Conservation (phyloP, 2,797 vertebrate species). For the Clangula hyemalis region DNA sequence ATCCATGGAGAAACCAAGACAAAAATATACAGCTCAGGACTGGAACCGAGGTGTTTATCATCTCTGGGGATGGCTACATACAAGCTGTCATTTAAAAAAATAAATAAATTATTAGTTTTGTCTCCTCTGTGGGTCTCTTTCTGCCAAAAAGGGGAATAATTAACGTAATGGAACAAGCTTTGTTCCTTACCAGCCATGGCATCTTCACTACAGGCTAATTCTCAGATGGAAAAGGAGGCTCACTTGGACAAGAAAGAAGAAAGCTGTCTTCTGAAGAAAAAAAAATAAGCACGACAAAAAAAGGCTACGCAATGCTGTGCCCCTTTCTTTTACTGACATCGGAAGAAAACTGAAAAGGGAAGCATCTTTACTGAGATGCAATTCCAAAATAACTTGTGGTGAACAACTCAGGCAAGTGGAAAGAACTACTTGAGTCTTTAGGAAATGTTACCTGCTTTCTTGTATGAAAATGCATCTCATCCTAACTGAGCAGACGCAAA, state of each 20-base stretch:
- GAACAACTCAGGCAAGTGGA: background rate
- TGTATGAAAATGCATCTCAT: background rate
- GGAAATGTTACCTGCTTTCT: background rate
- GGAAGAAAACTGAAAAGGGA: background rate
- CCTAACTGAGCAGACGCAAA: background rate
- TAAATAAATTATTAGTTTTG: no score
- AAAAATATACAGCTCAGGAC: background rate
- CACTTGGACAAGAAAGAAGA: background rate
- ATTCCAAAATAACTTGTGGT: background rate
- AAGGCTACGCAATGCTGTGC: background rate
- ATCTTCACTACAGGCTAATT: background rate
- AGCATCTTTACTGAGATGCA: background rate
- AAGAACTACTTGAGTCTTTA: background rate
- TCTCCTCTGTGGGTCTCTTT: background rate
- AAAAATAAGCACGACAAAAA: background rate
- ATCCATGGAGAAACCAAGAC: background rate
- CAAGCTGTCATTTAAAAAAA: background rate
- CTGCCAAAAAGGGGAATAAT: background rate
- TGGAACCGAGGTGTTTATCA: background rate
- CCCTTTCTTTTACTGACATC: background rate
- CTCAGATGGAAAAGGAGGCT: background rate
- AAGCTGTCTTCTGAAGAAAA: background rate
- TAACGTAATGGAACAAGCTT: background rate
- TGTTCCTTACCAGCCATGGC: background rate
- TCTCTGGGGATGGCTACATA: background rate